Evolutionary conservation across 2,888 invertebrate genomes (phyloP).

Genomic region (Agriotes lineatus): DNA sequence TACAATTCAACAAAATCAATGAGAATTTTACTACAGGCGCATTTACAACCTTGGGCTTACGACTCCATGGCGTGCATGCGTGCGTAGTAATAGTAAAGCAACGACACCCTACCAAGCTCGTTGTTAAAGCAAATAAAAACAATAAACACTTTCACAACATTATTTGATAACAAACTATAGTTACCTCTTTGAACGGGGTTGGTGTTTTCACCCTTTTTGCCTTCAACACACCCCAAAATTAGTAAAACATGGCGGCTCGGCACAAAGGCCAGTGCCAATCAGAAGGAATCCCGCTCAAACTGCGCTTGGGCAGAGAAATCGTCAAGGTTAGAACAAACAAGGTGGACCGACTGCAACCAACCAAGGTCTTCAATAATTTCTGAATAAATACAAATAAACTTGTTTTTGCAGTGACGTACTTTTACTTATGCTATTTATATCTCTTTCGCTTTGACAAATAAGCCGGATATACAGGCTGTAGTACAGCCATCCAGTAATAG

Average conservation of each 20-base stretch:
- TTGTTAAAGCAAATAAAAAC: constrained; percentile 4
- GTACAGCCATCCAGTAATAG: too few species aligned
- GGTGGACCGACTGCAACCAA: not conserved
- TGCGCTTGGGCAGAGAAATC: constrained; percentile 41
- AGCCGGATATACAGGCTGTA: too few species aligned
- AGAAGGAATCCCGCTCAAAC: constrained; percentile 59
- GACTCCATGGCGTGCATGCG: constrained; percentile 36
- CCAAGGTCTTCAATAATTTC: not conserved
- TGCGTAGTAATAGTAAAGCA: constrained; percentile 29
- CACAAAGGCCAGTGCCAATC: constrained; percentile 63
- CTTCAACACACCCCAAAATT: constrained; percentile 74
- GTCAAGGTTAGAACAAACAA: constrained; percentile 17
- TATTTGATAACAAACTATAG: constrained; percentile 45
- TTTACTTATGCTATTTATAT: too few species aligned
- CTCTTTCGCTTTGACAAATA: too few species aligned
- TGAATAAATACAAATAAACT: not conserved
- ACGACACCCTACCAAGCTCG: not conserved
- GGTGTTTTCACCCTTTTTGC: constrained; percentile 60
- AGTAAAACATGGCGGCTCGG: constrained; percentile 82
- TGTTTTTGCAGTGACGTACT: too few species aligned
- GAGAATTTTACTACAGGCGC: constrained; percentile 28
- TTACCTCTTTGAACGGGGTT: constrained; percentile 61
- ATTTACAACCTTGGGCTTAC: constrained; percentile 29
- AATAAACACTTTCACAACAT: constrained; percentile 24
- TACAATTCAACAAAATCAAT: constrained; percentile 29